These are phyloP conservation scores for Unio pictorum DNA, from an alignment of 2,888 invertebrate species.

Conservation along the genomic window DNA sequence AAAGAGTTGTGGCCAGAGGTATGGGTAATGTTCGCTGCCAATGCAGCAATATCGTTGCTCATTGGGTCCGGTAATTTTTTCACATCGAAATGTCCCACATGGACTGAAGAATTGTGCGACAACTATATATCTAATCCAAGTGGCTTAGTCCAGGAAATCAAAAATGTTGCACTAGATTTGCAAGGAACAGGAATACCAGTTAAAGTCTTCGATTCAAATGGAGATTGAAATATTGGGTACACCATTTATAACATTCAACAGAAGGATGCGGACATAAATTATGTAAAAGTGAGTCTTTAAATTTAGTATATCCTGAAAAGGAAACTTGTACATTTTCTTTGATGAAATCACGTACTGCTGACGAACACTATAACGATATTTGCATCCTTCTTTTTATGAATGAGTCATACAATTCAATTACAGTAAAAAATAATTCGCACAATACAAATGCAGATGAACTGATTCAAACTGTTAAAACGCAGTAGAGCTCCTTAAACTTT, in stretches of 20 bases:
- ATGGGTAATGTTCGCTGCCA: conserved; percentile 14
- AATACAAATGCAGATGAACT: no score
- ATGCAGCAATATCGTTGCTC: conserved; percentile 12
- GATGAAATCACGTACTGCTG: no score
- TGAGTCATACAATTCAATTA: no score
- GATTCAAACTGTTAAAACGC: no score
- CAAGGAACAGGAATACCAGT: conserved; percentile 1
- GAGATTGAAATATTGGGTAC: conserved; percentile 21
- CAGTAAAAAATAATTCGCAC: no score
- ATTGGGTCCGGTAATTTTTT: conserved; percentile 11
- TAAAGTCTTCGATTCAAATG: conserved; percentile 15
- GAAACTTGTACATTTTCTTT: background rate
- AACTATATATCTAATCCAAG: background rate
- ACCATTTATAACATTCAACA: conserved; percentile 11
- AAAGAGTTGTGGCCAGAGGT: conserved; percentile 6
- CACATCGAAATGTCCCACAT: conserved; percentile 7
- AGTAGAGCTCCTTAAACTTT: no score
- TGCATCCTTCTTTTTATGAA: no score
- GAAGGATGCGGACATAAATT: no score
- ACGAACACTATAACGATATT: no score
- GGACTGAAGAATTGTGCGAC: conserved; percentile 6
- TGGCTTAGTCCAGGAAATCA: conserved; percentile 1
- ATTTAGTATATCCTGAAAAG: no score
- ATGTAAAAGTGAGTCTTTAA: no score
- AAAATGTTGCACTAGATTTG: conserved; percentile 4